phyloP scores from a whole-genome alignment of 2,888 invertebrate species.

The Erynnis tages region DNA sequence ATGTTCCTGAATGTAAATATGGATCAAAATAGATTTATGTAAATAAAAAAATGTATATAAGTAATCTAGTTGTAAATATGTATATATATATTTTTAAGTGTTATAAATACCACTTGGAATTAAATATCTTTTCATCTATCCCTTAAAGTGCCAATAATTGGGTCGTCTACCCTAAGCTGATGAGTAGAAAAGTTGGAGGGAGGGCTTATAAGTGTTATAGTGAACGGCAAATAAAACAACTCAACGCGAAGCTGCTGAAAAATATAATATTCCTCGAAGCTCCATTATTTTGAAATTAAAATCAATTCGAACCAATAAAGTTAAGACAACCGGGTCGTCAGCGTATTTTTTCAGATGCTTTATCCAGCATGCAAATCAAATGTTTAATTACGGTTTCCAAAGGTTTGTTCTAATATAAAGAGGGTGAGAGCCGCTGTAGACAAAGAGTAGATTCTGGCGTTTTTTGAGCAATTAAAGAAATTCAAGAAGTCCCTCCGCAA shows the following conservation, averaged over 20 bases:
- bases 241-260: background rate
- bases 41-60: too few relatives aligned
- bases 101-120: too few relatives aligned
- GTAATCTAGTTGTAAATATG: too few relatives aligned
- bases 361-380: background rate
- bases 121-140: too few relatives aligned
- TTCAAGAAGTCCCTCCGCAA: background rate
- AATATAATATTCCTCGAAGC: background rate
- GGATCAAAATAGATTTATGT: slow-evolving; percentile 2
- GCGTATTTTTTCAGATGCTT: background rate
- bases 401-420: background rate
- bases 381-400: background rate
- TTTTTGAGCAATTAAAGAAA: background rate
- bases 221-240: slow-evolving; percentile 8
- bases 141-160: too few relatives aligned
- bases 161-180: too few relatives aligned
- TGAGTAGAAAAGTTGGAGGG: too few relatives aligned
- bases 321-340: background rate
- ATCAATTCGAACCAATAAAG: background rate
- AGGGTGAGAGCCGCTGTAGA: background rate
- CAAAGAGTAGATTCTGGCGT: background rate
- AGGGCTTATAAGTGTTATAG: too few relatives aligned
- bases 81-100: too few relatives aligned
- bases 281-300: background rate
- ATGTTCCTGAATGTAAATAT: slow-evolving; percentile 25